Evolutionary conservation across 2,113 vertebrate species (phyloP), one percentile per base, ranked within the genome.

Genomic region (Cyrtonyx montezumae): DNA sequence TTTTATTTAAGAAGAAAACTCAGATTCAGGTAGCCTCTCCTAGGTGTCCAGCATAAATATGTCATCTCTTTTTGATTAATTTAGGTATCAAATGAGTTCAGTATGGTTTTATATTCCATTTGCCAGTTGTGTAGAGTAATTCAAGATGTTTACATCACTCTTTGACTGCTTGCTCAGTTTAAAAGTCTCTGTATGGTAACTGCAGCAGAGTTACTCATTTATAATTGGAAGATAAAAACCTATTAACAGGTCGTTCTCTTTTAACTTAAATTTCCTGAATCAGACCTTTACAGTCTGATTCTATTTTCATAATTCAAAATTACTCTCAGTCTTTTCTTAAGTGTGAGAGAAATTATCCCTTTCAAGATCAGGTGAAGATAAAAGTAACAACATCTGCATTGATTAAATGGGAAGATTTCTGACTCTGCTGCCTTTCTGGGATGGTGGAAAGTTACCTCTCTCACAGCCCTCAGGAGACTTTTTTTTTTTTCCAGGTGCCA

Each of bases 301-400:
- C 2, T 73, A 75, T 9, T 9, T 78, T 81, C 11, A 28, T 48
- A 51, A 84, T 56, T 92, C 22, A 68, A 11, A 65, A 45, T 40
- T 69, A 14, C 6, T 73, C 34, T 43, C 45, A 86, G 1, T n/a
- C 2, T 58, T 76, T 40, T 43, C 34, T 77, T 59, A 63, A 48
- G 7, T 0, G 0, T 65, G 11, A 66, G n/a, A 8, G 56, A 17
- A 75, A 2, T 1, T 75, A 12, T 75, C 21, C 74, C 13, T 56
- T 83, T 88, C 14, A 14, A 46, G 16, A 59, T 74, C 20, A 40
- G 5, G 25, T 86, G 45, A 45, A 73, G 32, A 40, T 26, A 8
- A 12, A 69, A 34, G 20, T 46, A 10, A 2, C 8, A 49, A 45
- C 8, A 48, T 51, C 21, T 53, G 9, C 21, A 22, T 65, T 53